Evolutionary conservation across 1,140 invertebrate genomes (phyloP).

Genomic region (Drosophila kepulauana): DNA sequence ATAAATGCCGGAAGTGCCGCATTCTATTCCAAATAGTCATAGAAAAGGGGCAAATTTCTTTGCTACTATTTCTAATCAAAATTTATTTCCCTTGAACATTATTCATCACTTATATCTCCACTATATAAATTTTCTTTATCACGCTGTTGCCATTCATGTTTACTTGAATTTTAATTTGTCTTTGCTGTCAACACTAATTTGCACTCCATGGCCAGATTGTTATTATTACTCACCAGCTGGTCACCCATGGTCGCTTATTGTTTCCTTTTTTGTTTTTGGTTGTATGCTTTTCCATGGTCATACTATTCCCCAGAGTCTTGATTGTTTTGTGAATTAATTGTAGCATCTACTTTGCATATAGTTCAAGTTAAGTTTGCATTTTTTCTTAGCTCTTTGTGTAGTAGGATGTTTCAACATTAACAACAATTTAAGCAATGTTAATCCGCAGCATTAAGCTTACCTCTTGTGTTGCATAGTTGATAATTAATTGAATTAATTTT

Average conservation of each 20-base stretch:
- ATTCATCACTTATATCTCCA: neutral
- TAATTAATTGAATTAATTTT: slow-evolving; percentile 16
- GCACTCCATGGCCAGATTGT: slow-evolving; percentile 8
- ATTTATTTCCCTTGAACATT: no score
- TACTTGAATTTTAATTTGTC: neutral
- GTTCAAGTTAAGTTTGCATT: neutral
- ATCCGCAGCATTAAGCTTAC: neutral
- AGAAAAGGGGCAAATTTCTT: no score
- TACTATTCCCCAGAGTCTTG: neutral
- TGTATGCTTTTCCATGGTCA: neutral
- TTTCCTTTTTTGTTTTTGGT: slow-evolving; percentile 1
- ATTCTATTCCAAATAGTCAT: neutral
- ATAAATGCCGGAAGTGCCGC: slow-evolving; percentile 17
- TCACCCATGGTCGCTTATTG: neutral
- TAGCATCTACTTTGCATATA: slow-evolving; percentile 17
- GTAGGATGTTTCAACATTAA: neutral
- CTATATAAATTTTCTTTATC: neutral
- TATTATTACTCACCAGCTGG: slow-evolving; percentile 10
- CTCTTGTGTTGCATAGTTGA: slow-evolving; percentile 17
- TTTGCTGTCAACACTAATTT: slow-evolving; percentile 8
- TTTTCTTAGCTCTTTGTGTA: neutral
- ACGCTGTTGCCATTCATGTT: neutral
- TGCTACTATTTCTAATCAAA: no score
- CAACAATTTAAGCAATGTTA: neutral
- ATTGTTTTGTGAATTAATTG: slow-evolving; percentile 1